Evolutionary conservation across 2,797 vertebrate genomes (phyloP).

Genomic region (Cottoperca gobio): DNA sequence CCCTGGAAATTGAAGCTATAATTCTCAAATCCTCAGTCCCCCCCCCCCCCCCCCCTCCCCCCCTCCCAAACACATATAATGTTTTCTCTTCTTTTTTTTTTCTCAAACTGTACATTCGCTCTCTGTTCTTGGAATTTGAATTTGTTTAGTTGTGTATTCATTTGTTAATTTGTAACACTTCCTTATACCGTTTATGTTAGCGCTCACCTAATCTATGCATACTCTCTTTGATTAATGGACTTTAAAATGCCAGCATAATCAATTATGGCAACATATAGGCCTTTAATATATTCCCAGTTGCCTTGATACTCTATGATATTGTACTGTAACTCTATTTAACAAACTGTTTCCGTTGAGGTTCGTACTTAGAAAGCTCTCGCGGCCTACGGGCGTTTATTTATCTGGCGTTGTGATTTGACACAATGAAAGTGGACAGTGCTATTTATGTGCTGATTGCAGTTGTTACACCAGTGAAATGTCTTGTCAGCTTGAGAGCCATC

Average conservation of each 20-base stretch:
- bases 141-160: constrained; percentile 41
- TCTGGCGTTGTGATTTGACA: constrained; percentile 56
- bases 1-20: constrained; percentile 85
- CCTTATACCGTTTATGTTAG: neutral
- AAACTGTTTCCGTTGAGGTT: constrained; percentile 5
- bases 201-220: neutral
- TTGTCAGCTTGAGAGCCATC: constrained; percentile 66
- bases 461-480: constrained; percentile 66
- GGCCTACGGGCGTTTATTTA: constrained; percentile 38
- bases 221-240: neutral
- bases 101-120: constrained; percentile 11
- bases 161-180: constrained; percentile 8
- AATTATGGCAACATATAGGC: neutral
- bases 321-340: constrained; percentile 20
- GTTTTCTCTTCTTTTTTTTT: constrained; percentile 17
- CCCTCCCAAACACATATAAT: constrained; percentile 40
- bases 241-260: constrained; percentile 2
- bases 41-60: constrained; percentile 24
- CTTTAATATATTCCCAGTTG: neutral
- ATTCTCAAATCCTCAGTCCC: constrained; percentile 76
- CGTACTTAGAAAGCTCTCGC: constrained; percentile 8
- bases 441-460: constrained; percentile 73
- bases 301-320: neutral
- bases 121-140: constrained; percentile 24
- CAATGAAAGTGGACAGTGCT: constrained; percentile 71